Evolutionary conservation across 2,113 vertebrate species (phyloP), one percentile per base, ranked within the genome.

Genomic region (Siphamia tubifer): DNA sequence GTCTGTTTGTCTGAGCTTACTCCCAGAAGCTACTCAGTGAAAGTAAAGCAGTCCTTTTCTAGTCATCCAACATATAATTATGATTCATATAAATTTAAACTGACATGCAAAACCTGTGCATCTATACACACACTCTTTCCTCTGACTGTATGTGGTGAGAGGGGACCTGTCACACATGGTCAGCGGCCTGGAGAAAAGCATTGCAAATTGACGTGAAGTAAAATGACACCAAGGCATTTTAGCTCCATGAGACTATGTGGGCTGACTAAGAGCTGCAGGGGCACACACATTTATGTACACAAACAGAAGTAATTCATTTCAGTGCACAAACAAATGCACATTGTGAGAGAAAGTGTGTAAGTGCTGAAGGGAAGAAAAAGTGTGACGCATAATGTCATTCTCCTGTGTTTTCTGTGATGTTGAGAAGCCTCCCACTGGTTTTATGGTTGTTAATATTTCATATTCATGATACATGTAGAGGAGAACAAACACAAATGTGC

Each of bases 121-220:
- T n/a, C 43, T 12, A 42, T 13, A 28, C 57, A 38, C 6, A 40
- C 17, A 8, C 1, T 17, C 20, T 21, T 2, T 40, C 20, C 38
- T 0, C 21, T 39, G 20, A 45, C 23, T 39, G 8, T 40, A 24
- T 16, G 32, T 53, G 68, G 44, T 44, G 61, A 68, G 57, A 32
- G 53, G 62, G 54, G 62, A 75, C 56, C 77, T 82, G 85, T 89
- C 89, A 88, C 63, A 72, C 40, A 16, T 38, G 8, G 28, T 87
- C 77, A 83, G 71, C 19, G 2, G 42, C 17, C 10, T 20, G 27
- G 30, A 64, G 61, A 67, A 61, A 67, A 43, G 19, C 78, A 36
- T 4, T 10, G 43, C 56, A 85, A 82, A 84, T 43, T 68, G 71
- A 89, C 48, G 3, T 60, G 81, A 79, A 77, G 81, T 57, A 52